Evolutionary conservation across 2,797 vertebrate species (phyloP), one percentile per base, ranked within the genome.

Genomic region (Enteromius radiatus): DNA sequence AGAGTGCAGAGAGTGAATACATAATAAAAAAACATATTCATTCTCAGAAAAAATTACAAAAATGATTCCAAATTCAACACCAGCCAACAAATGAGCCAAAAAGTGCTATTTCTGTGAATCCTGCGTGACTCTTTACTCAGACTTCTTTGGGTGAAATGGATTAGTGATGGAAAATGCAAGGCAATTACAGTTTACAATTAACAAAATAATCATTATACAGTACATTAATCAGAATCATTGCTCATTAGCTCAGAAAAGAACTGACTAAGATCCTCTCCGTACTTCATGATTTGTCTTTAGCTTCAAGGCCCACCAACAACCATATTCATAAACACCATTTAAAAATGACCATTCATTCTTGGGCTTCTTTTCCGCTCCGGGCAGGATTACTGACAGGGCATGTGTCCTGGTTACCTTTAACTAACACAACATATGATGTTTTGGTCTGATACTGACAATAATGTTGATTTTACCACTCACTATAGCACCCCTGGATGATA

Each of bases 1-100:
- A 88, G 84, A 88, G 71, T 75, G 38, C 33, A 41, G 80, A 80
- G 59, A 71, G 68, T 64, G n/a, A 70, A 76, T 43, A 41, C 31
- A 47, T 41, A 45, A 77, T n/a, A 33, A 64, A 9, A 41, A 33
- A 61, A 21, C 1, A 38, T 38, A 54, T 41, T 70, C 9, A 14
- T 81, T 43, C 76, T 77, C 36, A 15, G 47, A 73, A 73, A 17
- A 71, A 76, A 69, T 64, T 69, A 7, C 26, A 28, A 31, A 81
- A 70, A 45, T 12, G 3, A 41, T 86, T 71, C n/a, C 23, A 1
- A 47, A 65, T 52, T 26, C 7, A 17, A 15, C 45, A 67, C 33
- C 33, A 59, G n/a, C 1, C n/a, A 26, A 41, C 6, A 78, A 26
- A 78, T 23, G 7, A 67, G 21, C 28, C 28, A 65, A 49, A 52